Conservation (phyloP, 2,113 vertebrate species). For the Gila orcuttii region DNA sequence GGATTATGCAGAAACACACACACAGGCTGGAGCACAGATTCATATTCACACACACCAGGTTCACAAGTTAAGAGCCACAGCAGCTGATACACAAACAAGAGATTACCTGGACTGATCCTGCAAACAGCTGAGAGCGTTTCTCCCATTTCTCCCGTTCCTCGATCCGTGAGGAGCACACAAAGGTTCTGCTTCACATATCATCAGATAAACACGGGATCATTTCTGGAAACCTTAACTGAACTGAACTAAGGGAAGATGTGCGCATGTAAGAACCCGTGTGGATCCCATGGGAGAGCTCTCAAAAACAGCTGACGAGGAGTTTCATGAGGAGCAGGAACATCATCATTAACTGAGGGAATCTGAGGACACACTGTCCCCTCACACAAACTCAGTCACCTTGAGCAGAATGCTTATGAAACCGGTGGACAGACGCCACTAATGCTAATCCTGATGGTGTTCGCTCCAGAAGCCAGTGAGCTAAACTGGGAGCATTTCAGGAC, state of each 20-base stretch:
- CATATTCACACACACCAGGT: not conserved
- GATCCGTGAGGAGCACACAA: not conserved
- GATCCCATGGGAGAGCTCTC: not conserved
- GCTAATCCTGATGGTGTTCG: not conserved
- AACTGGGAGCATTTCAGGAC: not conserved
- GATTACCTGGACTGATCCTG: not conserved
- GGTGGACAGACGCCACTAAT: constrained; percentile 8
- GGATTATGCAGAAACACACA: constrained; percentile 44
- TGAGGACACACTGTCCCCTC: not conserved
- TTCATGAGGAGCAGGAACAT: not conserved
- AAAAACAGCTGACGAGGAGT: not conserved
- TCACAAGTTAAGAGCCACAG: constrained; percentile 20
- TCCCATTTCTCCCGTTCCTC: not conserved
- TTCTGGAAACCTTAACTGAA: not conserved
- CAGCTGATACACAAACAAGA: not conserved
- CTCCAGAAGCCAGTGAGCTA: not conserved
- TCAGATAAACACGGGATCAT: not conserved
- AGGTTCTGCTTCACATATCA: not conserved
- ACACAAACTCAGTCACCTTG: not conserved
- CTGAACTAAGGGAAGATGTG: not conserved
- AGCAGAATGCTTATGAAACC: not conserved
- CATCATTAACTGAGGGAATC: not conserved
- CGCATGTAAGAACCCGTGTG: not conserved
- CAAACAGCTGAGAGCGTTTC: not conserved
- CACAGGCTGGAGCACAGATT: not conserved